Evolutionary conservation across 2,888 invertebrate species (phyloP), one percentile per base, ranked within the genome.

Genomic region (Phragmatobia fuliginosa): DNA sequence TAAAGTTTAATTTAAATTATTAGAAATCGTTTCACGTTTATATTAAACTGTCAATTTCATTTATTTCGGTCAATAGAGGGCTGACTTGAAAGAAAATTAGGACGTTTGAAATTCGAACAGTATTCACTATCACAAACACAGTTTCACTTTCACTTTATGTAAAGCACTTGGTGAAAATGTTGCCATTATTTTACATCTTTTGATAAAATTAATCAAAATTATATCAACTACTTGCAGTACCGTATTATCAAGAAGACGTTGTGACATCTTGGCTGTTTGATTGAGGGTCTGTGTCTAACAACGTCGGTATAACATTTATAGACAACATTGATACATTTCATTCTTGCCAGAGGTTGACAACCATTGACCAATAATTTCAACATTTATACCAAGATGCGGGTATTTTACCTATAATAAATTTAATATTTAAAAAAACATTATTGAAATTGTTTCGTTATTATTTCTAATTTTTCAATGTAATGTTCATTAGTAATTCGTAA

Each of bases 211-310:
- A 60, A 68, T 69, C 65, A 10, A 62, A 59, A 60, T 31, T 61
- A n/a, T 2, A 25, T 52, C 3, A 33, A 28, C 31, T 21, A n/a
- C 21, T 69, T 61, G 31, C 11, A 64, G 72, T 94, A 94, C 94
- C 94, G 90, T 92, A 75, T 83, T 84, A 71, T 85, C 80, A 73
- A 80, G 72, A 33, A 87, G 83, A 88, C 93, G 94, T 92, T 86
- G 90, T 88, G 90, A 87, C 94, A 95, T 95, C 92, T 91, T 90
- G 92, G 86, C 78, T 72, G 85, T 83, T 87, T 90, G 88, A 83
- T 85, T 83, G 88, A 86, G 80, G 92, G 84, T 92, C 90, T 89
- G 85, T 76, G 76, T 71, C 61, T 33, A 68, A 73, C 83, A 85
- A 81, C 78, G 80, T 81, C 79, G 74, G 82, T 83, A 79, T 90